Base-by-base conservation (phyloP, 2,797 vertebrate genomes). In the Chrysocyon brachyurus region DNA sequence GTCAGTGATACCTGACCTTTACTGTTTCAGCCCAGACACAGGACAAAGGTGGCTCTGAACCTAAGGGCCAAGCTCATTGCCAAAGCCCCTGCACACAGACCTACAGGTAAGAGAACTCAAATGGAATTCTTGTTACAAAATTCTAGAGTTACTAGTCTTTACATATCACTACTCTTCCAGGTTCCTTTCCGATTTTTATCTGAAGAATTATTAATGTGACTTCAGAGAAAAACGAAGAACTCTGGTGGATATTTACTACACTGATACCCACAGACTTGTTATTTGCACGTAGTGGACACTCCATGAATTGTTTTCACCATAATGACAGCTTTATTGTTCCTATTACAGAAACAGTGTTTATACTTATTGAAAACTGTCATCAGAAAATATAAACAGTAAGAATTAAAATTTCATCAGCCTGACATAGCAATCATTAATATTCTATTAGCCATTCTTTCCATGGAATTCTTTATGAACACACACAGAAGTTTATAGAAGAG, bases 1-100 rank as follows among this genome's bases (percentile, higher is more conserved):
- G 54, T 93, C 83, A 96, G 66, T 91, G 85, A 26, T n/a, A 75
- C 78, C 81, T 98, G 90, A 52, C 17, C 15, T 77, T 96, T 92
- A 81, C 22, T 64, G 36, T 77, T 90, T 88, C 15, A 90, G 49
- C 66, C 93, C 91, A 94, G 90, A 96, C n/a, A 40, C 77, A 85
- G 36, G 36, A 90, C 81, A 1, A 40, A 79, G 78, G 21, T 31
- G 28, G 7, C 59, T 49, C 84, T 63, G 66, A 90, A 56, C 5
- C 64, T 54, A 57, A 91, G 22, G n/a, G 56, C 61, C 64, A 63
- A 77, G 24, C 33, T 75, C 73, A 94, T 1, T 61, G 52, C 57
- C 49, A 90, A 90, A 75, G 19, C 19, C 26, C 84, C 87, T 94
- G 70, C 24, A 54, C 17, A 22, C 26, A 92, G 40, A 57, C 49